Base-by-base conservation (phyloP, 2,113 vertebrate species). In the Brachyhypopomus occidentalis region DNA sequence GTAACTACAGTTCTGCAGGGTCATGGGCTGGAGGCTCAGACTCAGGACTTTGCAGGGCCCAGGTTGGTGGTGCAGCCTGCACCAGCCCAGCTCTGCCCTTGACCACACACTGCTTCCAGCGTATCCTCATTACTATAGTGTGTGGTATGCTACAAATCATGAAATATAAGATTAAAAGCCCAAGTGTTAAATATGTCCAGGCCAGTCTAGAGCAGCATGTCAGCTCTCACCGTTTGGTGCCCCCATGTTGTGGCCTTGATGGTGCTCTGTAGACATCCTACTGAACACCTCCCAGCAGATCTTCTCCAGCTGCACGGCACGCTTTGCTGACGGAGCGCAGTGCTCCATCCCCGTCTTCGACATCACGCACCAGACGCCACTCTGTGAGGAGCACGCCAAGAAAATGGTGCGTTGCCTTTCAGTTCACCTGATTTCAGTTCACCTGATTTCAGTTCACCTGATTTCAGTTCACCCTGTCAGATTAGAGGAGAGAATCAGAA, bases 321-420 rank as follows among this genome's bases (percentile, higher is more conserved):
- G 91, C 91, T 96, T 96, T 86, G 95, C 95, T 0, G 95, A 96
- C 48, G 95, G 95, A 59, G 95, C 96, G 45, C 95, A 96, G 88
- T 96, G 95, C 82, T 94, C 95, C 66, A 91, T 96, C 88, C 95
- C 95, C 71, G 95, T 96, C 85, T 96, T 96, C 86, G 95, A 96
- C 92, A 94, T 96, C 85, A 96, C 92, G 58, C 95, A 96, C 89
- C 96, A 96, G 91, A 96, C 96, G 30, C 95, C 96, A 85, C 91
- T 96, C 81, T 96, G 96, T 0, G 95, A 96, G 89, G 96, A 96
- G 88, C 96, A 96, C 90, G 96, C 96, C 92, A 95, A 96, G 94
- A 96, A 96, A 92, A 96, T 96, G 96, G 95, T 96, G 85, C 90
- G 75, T 56, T 59, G 14, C 56, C 19, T 30, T 62, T 30, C 1